These are phyloP conservation scores for Hiodon tergisus DNA, from an alignment of 2,113 vertebrate species.

Conservation along the genomic window DNA sequence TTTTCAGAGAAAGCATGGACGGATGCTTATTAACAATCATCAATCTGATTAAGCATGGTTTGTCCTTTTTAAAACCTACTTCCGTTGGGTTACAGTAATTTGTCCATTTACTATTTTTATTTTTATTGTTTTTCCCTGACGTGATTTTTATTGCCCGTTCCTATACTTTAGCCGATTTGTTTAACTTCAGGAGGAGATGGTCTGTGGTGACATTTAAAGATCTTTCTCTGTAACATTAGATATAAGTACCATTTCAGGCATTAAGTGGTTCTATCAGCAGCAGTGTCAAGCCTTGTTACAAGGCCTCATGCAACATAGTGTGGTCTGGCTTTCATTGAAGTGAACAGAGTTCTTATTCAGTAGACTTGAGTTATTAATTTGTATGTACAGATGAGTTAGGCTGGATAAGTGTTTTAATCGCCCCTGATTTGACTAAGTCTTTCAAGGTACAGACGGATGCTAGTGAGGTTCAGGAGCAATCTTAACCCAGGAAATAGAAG, in stretches of 20 bases:
- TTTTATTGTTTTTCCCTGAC: constrained; percentile 23
- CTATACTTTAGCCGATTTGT: neutral
- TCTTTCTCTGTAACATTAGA: constrained; percentile 17
- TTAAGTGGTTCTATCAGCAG: constrained; percentile 47
- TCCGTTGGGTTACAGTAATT: constrained; percentile 25
- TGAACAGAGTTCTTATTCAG: neutral
- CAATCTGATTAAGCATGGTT: neutral
- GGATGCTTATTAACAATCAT: neutral
- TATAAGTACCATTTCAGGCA: constrained; percentile 44
- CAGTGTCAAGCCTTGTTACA: constrained; percentile 47
- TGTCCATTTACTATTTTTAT: constrained; percentile 29
- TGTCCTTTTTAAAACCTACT: neutral
- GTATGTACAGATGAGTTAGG: constrained; percentile 25
- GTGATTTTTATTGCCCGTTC: constrained; percentile 29
- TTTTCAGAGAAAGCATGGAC: too few relatives aligned
- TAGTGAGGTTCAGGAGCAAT: neutral
- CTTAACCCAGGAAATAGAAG: neutral
- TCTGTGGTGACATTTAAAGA: constrained; percentile 18
- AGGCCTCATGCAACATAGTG: constrained; percentile 64
- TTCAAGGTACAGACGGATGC: neutral
- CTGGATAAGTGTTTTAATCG: constrained; percentile 13
- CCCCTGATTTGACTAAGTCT: neutral
- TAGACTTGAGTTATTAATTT: constrained; percentile 53
- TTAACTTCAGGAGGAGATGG: constrained; percentile 43
- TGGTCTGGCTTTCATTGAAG: constrained; percentile 44